Evolutionary conservation across 2,797 vertebrate species (phyloP).

Genomic region (Capromys pilorides): DNA sequence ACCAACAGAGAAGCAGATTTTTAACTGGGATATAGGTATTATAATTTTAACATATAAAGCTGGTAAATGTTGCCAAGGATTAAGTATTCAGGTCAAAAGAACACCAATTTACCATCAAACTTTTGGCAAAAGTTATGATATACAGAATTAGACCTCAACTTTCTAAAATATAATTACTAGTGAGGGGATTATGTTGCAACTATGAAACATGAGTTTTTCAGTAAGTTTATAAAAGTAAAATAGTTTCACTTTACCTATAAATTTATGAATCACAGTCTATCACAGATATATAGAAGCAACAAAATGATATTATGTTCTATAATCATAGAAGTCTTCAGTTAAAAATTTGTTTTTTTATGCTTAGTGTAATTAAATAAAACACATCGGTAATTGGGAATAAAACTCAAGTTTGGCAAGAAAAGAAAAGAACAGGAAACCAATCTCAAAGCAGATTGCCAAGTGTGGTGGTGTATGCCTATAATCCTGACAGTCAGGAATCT

Average conservation of each 20-base stretch:
- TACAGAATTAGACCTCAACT: constrained; percentile 68
- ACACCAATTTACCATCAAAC: constrained; percentile 66
- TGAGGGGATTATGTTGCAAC: constrained; percentile 41
- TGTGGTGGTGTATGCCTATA: too few species aligned
- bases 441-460: not conserved
- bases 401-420: not conserved
- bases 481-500: too few species aligned
- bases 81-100: constrained; percentile 73
- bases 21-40: constrained; percentile 51
- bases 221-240: constrained; percentile 68
- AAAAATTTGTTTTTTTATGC: not conserved
- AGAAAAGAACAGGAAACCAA: not conserved
- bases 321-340: not conserved
- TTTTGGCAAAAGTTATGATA: constrained; percentile 72
- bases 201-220: constrained; percentile 76
- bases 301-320: too few species aligned
- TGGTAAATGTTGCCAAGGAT: constrained; percentile 48
- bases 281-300: constrained; percentile 10
- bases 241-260: constrained; percentile 59
- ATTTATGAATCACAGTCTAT: constrained; percentile 60
- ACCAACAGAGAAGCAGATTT: constrained; percentile 18
- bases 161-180: constrained; percentile 76
- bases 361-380: constrained; percentile 50
- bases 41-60: constrained; percentile 46
- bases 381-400: not conserved